Evolutionary conservation across 2,113 vertebrate genomes (phyloP), one percentile per base, ranked within the genome.

Genomic region (Solea solea): DNA sequence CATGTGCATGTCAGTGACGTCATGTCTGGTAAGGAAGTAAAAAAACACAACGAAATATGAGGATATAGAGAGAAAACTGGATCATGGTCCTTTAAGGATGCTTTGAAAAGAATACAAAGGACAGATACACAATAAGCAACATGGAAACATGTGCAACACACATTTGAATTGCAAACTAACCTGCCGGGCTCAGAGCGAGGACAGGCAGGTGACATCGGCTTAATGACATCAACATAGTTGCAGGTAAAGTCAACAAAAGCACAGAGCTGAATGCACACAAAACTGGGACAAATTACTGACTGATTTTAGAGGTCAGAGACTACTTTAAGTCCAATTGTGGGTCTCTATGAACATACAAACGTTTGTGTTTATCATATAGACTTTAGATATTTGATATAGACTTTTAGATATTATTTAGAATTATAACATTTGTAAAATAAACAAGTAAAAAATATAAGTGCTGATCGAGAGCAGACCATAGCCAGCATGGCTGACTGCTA

Each of bases 151-250:
- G 78, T 69, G 75, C 74, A 64, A 49, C 40, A 62, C 52, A 81
- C 40, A 92, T 93, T 91, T 92, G 88, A 89, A 83, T 90, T 86
- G 89, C 91, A 92, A 93, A 93, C 75, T 28, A 72, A 58, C 25
- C 21, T 0, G 40, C 7, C 34, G 48, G 61, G 55, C 52, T 74
- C 44, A 78, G 61, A 78, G 68, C 75, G 64, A 79, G 67, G 60
- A 65, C 50, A 8, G 13, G 3, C n/a, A 21, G 65, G 77, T 46
- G 54, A 70, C 68, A 50, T 61, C 66, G 16, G 62, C 71, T 40
- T 53, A 15, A 49, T 82, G 49, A 67, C 66, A 68, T 44, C 63
- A 69, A 65, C 68, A 61, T 61, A 72, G 64, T 57, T 42, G 55
- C 72, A 3, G 1, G 12, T 49, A n/a, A 59, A 50, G 53, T 52